Percentiles rank a stretch among this genome's conserved stretches.
phyloP scores from a whole-genome alignment of 2,797 vertebrate species.

The Schizopygopsis malacanthus region DNA sequence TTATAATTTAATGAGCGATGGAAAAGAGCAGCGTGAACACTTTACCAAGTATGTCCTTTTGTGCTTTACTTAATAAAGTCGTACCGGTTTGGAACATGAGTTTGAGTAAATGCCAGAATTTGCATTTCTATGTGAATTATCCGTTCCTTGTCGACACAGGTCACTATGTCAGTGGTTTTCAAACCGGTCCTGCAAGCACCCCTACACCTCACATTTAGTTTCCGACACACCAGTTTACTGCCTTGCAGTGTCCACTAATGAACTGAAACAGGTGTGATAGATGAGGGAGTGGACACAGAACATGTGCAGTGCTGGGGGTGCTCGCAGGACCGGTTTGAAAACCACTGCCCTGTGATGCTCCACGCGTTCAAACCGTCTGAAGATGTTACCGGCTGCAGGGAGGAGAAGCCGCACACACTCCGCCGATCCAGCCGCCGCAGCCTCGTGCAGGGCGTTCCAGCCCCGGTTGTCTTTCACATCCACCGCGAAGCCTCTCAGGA shows the following conservation, averaged over 20 bases:
- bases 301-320: no score
- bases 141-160: not conserved
- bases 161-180: no score
- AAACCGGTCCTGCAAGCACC: no score
- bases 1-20: not conserved
- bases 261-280: no score
- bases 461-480: conserved; percentile 91
- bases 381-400: conserved; percentile 71
- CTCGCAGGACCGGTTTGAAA: no score
- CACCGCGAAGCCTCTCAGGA: conserved; percentile 79
- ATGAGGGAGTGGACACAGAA: no score
- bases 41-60: not conserved
- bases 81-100: not conserved
- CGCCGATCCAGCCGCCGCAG: conserved; percentile 81
- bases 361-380: not conserved
- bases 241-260: no score
- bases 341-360: not conserved
- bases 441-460: conserved; percentile 92
- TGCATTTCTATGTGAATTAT: not conserved
- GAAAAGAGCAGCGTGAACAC: not conserved
- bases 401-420: conserved; percentile 84
- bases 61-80: not conserved
- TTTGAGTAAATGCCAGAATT: not conserved
- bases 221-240: no score
- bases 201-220: no score